These are phyloP conservation scores for Pogonophryne albipinna DNA, from an alignment of 2,797 vertebrate species.

Conservation along the genomic window DNA sequence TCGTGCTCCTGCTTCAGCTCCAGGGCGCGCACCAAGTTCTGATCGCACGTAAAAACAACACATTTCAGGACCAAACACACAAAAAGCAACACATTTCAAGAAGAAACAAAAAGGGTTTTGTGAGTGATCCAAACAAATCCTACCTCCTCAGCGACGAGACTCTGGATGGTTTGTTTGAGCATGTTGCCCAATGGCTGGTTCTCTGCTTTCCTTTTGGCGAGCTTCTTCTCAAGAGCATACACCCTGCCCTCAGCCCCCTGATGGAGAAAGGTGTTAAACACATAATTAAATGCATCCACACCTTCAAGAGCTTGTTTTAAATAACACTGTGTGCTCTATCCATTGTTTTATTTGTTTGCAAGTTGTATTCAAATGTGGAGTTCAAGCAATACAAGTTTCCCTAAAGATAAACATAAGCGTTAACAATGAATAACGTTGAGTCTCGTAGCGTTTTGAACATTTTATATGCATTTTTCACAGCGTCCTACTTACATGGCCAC, in stretches of 20 bases:
- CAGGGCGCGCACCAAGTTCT: constrained; percentile 93
- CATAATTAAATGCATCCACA: not conserved
- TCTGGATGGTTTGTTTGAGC: constrained; percentile 85
- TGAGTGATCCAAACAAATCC: constrained; percentile 10
- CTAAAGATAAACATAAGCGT: not conserved
- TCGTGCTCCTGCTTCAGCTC: constrained; percentile 92
- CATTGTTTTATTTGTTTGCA: too few species aligned
- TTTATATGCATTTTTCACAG: not conserved
- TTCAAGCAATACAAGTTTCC: not conserved
- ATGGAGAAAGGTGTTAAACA: constrained; percentile 20
- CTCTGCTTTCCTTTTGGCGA: constrained; percentile 85
- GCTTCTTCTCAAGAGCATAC: constrained; percentile 73
- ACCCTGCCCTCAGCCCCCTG: constrained; percentile 63
- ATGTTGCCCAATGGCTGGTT: constrained; percentile 79
- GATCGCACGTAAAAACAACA: constrained; percentile 41
- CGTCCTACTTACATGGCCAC: constrained; percentile 65
- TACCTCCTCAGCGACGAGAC: constrained; percentile 89
- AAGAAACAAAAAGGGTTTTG: not conserved
- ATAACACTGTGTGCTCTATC: not conserved
- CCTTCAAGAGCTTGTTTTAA: not conserved
- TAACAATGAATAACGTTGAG: not conserved
- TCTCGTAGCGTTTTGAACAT: not conserved
- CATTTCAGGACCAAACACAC: not conserved
- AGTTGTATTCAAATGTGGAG: not conserved
- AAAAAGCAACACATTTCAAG: not conserved